These are phyloP conservation scores for Drosophila recens DNA, from an alignment of 2,888 invertebrate genomes.

Conservation along the genomic window DNA sequence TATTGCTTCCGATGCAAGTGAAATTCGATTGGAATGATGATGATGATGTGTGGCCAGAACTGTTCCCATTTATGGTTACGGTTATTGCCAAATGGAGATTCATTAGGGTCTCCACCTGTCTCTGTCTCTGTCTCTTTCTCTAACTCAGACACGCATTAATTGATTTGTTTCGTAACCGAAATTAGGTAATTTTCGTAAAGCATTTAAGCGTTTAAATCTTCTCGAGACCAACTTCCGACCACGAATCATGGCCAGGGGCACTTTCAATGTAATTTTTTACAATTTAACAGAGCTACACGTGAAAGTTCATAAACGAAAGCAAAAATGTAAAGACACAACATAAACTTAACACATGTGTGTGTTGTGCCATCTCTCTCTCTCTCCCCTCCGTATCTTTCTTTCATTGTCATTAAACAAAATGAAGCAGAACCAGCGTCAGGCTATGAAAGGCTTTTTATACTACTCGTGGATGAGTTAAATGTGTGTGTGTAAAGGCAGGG, in stretches of 20 bases:
- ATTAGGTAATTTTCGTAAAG: conserved; percentile 74
- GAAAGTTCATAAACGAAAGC: conserved; percentile 81
- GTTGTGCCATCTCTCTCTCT: conserved; percentile 9
- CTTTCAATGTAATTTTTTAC: conserved; percentile 69
- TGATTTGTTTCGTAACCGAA: conserved; percentile 81
- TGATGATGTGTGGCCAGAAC: conserved; percentile 45
- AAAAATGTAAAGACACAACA: conserved; percentile 60
- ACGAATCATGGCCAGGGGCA: conserved; percentile 46
- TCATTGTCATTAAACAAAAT: conserved; percentile 80
- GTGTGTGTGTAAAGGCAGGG: conserved; percentile 17
- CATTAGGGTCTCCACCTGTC: conserved; percentile 26
- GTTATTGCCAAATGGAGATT: conserved; percentile 23
- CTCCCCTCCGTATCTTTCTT: conserved; percentile 35
- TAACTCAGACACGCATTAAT: conserved; percentile 65
- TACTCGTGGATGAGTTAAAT: conserved; percentile 33
- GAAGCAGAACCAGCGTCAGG: conserved; percentile 75
- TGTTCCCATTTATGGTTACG: conserved; percentile 32
- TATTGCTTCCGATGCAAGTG: conserved; percentile 41
- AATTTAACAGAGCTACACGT: conserved; percentile 64
- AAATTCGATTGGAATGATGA: conserved; percentile 14
- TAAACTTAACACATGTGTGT: conserved; percentile 43
- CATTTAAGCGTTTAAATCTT: conserved; percentile 75
- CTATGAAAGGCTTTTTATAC: conserved; percentile 67
- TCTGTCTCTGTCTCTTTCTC: conserved; percentile 13
- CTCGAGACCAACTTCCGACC: conserved; percentile 37